Conservation (phyloP, 2,797 vertebrate species). For the Psittacula derbiana region DNA sequence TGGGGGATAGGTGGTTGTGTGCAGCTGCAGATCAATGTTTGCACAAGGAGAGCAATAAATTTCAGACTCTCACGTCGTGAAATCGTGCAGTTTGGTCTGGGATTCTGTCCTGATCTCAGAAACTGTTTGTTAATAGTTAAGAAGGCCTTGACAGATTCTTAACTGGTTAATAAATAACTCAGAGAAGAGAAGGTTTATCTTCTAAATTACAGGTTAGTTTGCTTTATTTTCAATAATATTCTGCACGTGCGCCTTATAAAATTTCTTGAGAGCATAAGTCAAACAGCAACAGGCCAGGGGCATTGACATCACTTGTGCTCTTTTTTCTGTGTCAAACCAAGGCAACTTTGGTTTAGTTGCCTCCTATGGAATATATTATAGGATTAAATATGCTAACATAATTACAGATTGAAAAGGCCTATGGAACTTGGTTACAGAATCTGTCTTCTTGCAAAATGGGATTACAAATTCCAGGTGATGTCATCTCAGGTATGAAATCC, state of each 20-base stretch:
- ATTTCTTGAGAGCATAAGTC: background rate
- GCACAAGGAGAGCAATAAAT: constrained; percentile 36
- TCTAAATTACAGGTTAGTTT: background rate
- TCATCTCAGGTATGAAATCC: constrained; percentile 11
- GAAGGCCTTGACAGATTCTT: background rate
- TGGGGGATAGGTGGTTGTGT: background rate
- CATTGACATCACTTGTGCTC: background rate
- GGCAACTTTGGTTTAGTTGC: background rate
- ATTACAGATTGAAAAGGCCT: background rate
- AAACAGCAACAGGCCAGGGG: background rate
- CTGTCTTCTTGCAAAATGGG: background rate
- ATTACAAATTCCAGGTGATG: background rate
- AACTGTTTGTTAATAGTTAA: constrained; percentile 50
- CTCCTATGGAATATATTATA: background rate
- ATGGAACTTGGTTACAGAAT: background rate
- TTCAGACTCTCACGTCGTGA: background rate
- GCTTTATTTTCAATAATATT: background rate
- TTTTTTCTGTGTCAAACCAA: background rate
- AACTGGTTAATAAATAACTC: constrained; percentile 47
- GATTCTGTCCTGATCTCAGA: constrained; percentile 22
- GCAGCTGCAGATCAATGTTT: constrained; percentile 34
- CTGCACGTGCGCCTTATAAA: background rate
- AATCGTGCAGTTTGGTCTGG: background rate
- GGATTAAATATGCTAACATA: background rate
- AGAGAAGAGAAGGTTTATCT: background rate